Evolutionary conservation across 2,113 vertebrate species (phyloP), one percentile per base, ranked within the genome.

Genomic region (Numida meleagris): DNA sequence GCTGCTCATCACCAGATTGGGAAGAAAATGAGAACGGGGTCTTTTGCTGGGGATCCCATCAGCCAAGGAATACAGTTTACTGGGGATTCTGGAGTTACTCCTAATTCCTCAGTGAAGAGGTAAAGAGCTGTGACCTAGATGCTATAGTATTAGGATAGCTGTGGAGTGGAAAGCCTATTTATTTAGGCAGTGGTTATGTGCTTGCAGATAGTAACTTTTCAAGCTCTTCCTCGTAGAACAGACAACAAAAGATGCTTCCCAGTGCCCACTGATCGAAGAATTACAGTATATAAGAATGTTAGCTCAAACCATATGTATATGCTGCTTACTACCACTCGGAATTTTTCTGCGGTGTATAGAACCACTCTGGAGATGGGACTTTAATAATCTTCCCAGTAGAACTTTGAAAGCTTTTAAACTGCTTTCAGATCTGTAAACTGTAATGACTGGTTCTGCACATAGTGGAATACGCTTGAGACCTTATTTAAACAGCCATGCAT

Each of bases 401-500:
- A 87, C 61, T 83, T 57, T 34, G 75, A 59, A 51, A 38, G 33
- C 74, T 76, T 85, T 76, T 42, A 72, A 58, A 71, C 93, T 78
- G 48, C 80, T 90, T 94, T 76, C 14, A 50, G 45, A 58, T 51
- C 75, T 68, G 7, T 34, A 34, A 23, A 19, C 19, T 50, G 62
- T 31, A 79, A 31, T 42, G 55, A 16, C 84, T 82, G 63, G 13
- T 76, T 94, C 90, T 77, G 82, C 75, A 75, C 88, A 34, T 59
- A 71, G 78, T 55, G 88, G 89, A 88, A 77, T 89, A 77, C 63
- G 33, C 14, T 16, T 21, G 72, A 91, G 42, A 68, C 86, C 82
- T 96, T 95, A 95, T 95, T 97, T 95, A 89, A 95, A 96, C 92
- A 93, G 93, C 74, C 43, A 10, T 84, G 58, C 57, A 24, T 90